Base-by-base conservation (phyloP, 2,888 invertebrate species). In the Podotricha telesiphe region DNA sequence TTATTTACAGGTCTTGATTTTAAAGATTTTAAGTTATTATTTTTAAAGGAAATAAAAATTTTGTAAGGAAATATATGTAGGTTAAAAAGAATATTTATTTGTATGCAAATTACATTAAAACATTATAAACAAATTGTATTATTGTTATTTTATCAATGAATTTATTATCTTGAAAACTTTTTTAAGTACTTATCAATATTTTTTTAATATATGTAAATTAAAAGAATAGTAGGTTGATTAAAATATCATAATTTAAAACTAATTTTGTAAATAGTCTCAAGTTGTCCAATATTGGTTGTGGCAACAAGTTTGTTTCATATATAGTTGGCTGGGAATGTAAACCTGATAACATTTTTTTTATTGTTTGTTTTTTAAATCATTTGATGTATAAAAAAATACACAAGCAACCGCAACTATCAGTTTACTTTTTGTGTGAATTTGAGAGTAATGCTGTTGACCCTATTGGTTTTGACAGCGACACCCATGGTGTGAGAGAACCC, bases 61-160 rank as follows among this genome's bases (percentile, higher is more conserved):
- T 37, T 7, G 37, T 37, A 8, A 37, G 1, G 37, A 37, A 8
- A 37, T n/a, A n/a, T n/a, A n/a, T 37, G 6, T 37, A 37, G 37
- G 8, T 8, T 37, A 37, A 37, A 37, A 6, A 37, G 37, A 37
- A 37, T 8, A 37, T 37, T 37, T 55, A 34, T 55, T 55, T 55
- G n/a, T 50, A 20, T 48, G 19, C 20, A 19, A 50, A 5, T 11
- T 15, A 58, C 15, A 45, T 42, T 22, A 22, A 59, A 22, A 22
- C 22, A 15, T 15, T 6, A 59, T 22, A n/a, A 42, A n/a, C 42
- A 59, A 45, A 22, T 15, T 19, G 22, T 17, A n/a, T 34, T 48
- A 19, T 17, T 28, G 47, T 61, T 47, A 48, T 48, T 62, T 62
- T 19, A n/a, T 48, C 17, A 62, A 62, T 62, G 8, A 59, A 45